Percentiles rank a stretch among this genome's conserved stretches.
Conservation (phyloP, 2,113 vertebrate genomes). For the Damaliscus lunatus region DNA sequence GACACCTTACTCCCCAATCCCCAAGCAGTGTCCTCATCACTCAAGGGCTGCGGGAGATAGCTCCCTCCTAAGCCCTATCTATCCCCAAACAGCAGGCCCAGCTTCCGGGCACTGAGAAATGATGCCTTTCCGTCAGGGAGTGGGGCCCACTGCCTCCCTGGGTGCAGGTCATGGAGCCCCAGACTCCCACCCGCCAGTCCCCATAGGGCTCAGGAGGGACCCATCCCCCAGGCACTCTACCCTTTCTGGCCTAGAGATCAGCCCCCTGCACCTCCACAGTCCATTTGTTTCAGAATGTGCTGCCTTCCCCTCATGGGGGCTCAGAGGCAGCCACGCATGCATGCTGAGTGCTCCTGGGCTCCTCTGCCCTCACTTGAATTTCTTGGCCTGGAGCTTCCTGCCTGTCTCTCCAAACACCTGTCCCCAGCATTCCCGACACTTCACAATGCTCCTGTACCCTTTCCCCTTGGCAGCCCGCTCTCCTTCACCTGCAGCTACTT, state of each 20-base stretch:
- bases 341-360: background rate
- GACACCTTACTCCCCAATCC: background rate
- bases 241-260: background rate
- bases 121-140: background rate
- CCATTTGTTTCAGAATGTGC: background rate
- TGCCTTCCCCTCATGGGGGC: background rate
- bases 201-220: background rate
- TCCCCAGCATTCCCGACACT: background rate
- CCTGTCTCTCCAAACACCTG: background rate
- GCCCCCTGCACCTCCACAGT: background rate
- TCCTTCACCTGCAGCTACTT: background rate
- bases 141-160: background rate
- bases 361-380: background rate
- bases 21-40: background rate
- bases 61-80: background rate
- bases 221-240: background rate
- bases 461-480: background rate
- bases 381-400: background rate
- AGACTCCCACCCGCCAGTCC: background rate
- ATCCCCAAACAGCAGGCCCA: background rate
- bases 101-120: background rate
- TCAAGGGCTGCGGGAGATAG: background rate
- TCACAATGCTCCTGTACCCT: background rate
- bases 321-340: background rate
- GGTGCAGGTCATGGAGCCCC: background rate